These are phyloP conservation scores for Falco concolor DNA, from an alignment of 2,797 vertebrate species.

Conservation along the genomic window DNA sequence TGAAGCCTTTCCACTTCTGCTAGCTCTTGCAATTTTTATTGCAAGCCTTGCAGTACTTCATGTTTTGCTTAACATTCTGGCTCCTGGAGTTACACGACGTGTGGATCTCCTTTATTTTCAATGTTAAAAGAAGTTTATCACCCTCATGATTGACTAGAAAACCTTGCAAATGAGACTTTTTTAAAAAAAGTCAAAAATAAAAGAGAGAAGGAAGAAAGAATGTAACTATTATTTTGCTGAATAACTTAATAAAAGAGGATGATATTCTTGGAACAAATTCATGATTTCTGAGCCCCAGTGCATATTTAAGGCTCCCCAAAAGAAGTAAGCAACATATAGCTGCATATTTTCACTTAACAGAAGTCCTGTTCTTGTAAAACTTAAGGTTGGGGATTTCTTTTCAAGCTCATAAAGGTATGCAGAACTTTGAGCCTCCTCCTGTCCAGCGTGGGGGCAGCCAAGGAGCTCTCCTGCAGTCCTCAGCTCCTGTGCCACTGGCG, in stretches of 20 bases:
- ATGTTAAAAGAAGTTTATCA: background rate
- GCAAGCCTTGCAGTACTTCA: conserved; percentile 24
- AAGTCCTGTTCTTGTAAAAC: background rate
- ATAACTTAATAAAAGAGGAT: background rate
- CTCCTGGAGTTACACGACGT: background rate
- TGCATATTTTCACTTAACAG: background rate
- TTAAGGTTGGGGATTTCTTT: background rate
- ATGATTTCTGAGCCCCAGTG: background rate
- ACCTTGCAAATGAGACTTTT: background rate
- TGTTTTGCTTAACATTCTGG: background rate
- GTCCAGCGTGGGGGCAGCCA: fast-evolving
- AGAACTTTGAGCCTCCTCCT: background rate
- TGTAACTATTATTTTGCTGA: background rate
- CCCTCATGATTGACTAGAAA: background rate
- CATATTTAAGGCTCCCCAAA: background rate
- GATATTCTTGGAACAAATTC: background rate
- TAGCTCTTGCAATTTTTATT: conserved; percentile 38
- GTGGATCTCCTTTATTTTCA: background rate
- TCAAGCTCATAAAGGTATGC: background rate
- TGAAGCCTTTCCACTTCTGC: conserved; percentile 37
- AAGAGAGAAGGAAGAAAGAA: background rate
- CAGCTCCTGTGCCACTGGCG: fast-evolving
- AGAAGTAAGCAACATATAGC: background rate
- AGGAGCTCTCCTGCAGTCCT: background rate
- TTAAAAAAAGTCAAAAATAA: background rate